These are phyloP conservation scores for Campylomormyrus tamandua DNA, from an alignment of 2,113 vertebrate genomes.

Conservation along the genomic window DNA sequence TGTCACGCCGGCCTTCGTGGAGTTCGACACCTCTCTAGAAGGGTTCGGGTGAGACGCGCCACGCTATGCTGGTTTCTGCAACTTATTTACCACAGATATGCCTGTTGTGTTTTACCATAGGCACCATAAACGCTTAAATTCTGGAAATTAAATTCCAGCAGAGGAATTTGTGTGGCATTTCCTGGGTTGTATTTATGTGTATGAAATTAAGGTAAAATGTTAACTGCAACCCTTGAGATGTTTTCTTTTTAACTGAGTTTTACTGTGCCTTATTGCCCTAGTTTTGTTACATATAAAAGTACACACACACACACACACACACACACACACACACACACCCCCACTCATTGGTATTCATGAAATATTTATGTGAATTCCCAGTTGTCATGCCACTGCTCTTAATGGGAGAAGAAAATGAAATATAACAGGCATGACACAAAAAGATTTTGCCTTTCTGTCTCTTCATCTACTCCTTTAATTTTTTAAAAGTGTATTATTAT, in stretches of 20 bases:
- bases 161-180: not conserved
- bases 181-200: not conserved
- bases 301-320: too few relatives aligned
- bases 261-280: constrained; percentile 20
- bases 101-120: not conserved
- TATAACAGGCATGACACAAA: not conserved
- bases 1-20: constrained; percentile 85
- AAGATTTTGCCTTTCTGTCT: not conserved
- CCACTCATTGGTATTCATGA: constrained; percentile 57
- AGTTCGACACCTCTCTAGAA: constrained; percentile 91
- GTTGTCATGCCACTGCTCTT: not conserved
- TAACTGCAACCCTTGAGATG: too few relatives aligned
- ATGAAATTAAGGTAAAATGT: not conserved
- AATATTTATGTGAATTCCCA: constrained; percentile 54
- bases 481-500: not conserved
- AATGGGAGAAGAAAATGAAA: not conserved
- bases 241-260: not conserved
- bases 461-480: not conserved
- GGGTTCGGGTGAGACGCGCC: constrained; percentile 83
- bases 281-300: constrained; percentile 7
- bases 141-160: not conserved
- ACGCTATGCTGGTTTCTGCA: not conserved
- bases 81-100: not conserved
- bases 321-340: too few relatives aligned
- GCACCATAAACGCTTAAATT: not conserved